Conservation (phyloP, 2,888 invertebrate genomes). For the Clanis bilineata region DNA sequence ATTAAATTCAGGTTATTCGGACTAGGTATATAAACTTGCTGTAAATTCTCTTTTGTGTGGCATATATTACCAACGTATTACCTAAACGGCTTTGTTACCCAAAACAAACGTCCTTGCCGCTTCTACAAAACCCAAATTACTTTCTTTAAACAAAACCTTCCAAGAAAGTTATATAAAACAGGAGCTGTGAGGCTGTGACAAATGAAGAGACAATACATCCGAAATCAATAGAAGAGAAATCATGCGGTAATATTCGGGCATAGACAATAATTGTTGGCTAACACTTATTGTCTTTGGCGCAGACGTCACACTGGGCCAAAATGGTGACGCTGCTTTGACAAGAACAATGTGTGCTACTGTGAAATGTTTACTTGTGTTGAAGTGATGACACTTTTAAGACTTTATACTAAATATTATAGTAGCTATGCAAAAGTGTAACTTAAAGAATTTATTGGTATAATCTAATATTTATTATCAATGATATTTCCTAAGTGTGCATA, state of each 20-base stretch:
- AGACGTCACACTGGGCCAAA: conserved; percentile 2
- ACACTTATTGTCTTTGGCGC: conserved; percentile 1
- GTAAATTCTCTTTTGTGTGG: no score
- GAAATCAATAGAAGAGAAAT: conserved; percentile 11
- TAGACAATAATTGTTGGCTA: conserved; percentile 11
- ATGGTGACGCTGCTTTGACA: neutral
- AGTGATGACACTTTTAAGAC: no score
- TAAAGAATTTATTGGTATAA: neutral
- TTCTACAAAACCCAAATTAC: neutral
- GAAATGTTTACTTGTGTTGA: neutral
- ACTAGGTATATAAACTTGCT: no score
- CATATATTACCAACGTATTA: neutral
- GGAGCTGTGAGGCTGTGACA: conserved; percentile 5
- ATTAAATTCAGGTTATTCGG: no score
- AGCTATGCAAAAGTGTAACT: neutral
- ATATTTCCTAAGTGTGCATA: no score
- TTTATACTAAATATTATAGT: no score
- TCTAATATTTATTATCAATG: no score
- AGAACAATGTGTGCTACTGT: conserved; percentile 9
- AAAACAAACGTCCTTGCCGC: neutral
- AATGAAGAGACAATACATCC: neutral
- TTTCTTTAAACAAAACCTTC: conserved; percentile 3
- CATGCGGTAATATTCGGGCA: conserved; percentile 12
- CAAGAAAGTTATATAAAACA: conserved; percentile 6
- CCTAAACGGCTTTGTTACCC: neutral